Evolutionary conservation across 2,797 vertebrate genomes (phyloP).

Genomic region (Chaetodon trifasciatus): DNA sequence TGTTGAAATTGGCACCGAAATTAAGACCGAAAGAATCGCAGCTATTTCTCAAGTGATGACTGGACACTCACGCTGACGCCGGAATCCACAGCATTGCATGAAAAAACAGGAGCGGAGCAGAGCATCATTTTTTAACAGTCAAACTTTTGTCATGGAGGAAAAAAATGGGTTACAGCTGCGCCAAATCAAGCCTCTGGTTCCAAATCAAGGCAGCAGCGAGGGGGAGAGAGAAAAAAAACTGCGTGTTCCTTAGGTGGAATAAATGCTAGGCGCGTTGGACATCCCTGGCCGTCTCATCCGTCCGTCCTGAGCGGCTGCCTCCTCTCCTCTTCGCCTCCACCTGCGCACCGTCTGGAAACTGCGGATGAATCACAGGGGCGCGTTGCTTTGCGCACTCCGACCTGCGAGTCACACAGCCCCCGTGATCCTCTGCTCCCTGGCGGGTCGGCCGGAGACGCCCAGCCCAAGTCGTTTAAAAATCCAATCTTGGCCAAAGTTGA

Average conservation of each 20-base stretch:
- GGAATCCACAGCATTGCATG: conserved; percentile 67
- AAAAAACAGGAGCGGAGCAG: conserved; percentile 54
- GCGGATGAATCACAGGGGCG: conserved; percentile 75
- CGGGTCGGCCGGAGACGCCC: conserved; percentile 44
- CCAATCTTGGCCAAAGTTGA: conserved; percentile 78
- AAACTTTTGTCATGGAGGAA: conserved; percentile 71
- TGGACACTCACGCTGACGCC: conserved; percentile 63
- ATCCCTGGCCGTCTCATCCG: conserved; percentile 51
- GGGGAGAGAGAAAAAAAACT: neutral
- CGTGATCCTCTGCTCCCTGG: conserved; percentile 57
- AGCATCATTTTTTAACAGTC: conserved; percentile 67
- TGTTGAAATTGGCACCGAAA: conserved; percentile 58
- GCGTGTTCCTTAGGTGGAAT: conserved; percentile 40
- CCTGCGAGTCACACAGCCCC: conserved; percentile 48
- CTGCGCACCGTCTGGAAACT: conserved; percentile 77
- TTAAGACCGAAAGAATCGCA: conserved; percentile 52
- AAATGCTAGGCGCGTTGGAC: conserved; percentile 34
- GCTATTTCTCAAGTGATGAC: conserved; percentile 71
- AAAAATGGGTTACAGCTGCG: conserved; percentile 45
- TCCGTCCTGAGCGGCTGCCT: conserved; percentile 57
- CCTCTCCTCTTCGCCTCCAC: conserved; percentile 70
- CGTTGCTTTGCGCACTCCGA: conserved; percentile 68
- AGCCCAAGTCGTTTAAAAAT: conserved; percentile 65
- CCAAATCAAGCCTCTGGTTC: conserved; percentile 28
- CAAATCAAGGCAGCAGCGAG: conserved; percentile 11